phyloP scores from a whole-genome alignment of 2,797 vertebrate genomes.

The Cynodonichthys magdalenae region DNA sequence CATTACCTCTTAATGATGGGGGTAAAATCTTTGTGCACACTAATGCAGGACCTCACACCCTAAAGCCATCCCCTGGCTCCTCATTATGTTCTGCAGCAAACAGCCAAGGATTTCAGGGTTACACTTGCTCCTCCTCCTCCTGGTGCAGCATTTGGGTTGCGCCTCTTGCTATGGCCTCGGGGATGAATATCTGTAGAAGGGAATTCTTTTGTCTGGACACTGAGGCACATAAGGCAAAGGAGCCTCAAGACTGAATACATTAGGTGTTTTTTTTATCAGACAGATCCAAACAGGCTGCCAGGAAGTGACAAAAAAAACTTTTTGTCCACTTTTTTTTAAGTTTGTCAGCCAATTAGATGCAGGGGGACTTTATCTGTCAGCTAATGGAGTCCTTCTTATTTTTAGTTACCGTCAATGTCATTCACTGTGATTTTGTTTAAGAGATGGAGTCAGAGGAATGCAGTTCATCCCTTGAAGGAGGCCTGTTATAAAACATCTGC shows the following conservation, averaged over 20 bases:
- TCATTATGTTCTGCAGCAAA: constrained; percentile 56
- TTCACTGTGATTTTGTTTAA: constrained; percentile 20
- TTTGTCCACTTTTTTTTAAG: constrained; percentile 4
- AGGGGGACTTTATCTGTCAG: constrained; percentile 9
- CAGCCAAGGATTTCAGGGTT: constrained; percentile 50
- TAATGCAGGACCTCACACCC: constrained; percentile 17
- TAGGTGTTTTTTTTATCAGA: constrained; percentile 37
- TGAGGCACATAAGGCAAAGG: constrained; percentile 40
- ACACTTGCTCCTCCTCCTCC: constrained; percentile 33
- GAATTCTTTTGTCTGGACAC: constrained; percentile 58
- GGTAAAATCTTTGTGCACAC: constrained; percentile 16
- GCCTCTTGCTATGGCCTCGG: constrained; percentile 47
- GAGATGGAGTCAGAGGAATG: constrained; percentile 62
- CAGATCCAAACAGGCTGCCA: constrained; percentile 27
- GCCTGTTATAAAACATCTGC: constrained; percentile 67
- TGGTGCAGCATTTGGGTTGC: constrained; percentile 19
- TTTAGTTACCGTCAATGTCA: constrained; percentile 44
- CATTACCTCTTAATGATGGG: background rate
- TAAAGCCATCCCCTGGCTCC: constrained; percentile 60
- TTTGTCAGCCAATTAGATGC: constrained; percentile 22
- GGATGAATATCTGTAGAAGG: constrained; percentile 61
- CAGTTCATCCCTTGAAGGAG: constrained; percentile 11
- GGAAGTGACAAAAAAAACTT: constrained; percentile 18
- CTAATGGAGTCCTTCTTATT: constrained; percentile 35
- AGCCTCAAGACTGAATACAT: constrained; percentile 67